Evolutionary conservation across 2,797 vertebrate species (phyloP), one percentile per base, ranked within the genome.

Genomic region (Knipowitschia caucasica): DNA sequence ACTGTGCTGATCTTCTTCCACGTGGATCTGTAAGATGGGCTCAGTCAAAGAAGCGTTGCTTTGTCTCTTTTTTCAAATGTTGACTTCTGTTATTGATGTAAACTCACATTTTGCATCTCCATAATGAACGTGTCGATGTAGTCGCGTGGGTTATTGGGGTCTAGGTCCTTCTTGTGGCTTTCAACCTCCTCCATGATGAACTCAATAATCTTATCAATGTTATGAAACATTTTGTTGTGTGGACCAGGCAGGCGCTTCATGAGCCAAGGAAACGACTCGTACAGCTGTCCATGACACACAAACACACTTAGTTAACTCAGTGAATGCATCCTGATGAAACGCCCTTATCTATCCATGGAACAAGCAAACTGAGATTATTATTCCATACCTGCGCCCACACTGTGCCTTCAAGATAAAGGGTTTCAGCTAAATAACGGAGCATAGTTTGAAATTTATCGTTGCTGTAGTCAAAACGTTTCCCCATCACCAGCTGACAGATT

Each of bases 71-170:
- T 24, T 24, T 21, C 40, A 43, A 14, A 17, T 10, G 4, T 40
- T 7, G 15, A 9, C 4, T 25, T n/a, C 25, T 1, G n/a, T 12
- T 20, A 5, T 30, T 20, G 7, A 5, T 14, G 2, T 15, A 40
- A 12, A 53, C 56, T 2, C 52, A 92, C 91, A 24, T 88, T 80
- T 12, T 83, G 62, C 73, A 91, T 89, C 84, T 91, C 89, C 15
- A 77, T 73, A 6, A 93, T 71, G 77, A 92, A 93, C 34, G 78
- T 44, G 0, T 93, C 91, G 0, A 92, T 90, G 23, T 93, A 82
- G 35, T 93, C 88, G 0, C 71, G 57, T 0, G 81, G 78, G 35
- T 73, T 77, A 58, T 15, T 69, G 55, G 77, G 84, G 56, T 93
- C 87, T 52, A 91, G 35, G 0, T 81, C 72, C 26, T 71, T 61